Evolutionary conservation across 2,113 vertebrate species (phyloP), one percentile per base, ranked within the genome.

Genomic region (Trichomycterus rosablanca): DNA sequence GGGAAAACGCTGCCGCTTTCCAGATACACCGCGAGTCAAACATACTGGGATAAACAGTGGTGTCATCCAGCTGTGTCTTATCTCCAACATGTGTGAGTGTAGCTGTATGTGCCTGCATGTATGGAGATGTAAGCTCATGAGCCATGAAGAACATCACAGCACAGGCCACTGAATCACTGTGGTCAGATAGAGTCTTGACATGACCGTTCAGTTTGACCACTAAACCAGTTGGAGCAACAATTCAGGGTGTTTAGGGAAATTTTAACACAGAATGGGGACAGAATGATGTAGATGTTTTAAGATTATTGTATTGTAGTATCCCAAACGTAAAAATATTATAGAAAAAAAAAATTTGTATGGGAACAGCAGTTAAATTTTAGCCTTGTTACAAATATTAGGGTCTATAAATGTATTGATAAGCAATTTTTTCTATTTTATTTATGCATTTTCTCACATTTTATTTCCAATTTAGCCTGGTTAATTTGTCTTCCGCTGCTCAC

Each of bases 1-100:
- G 35, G 59, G 19, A 64, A 57, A 63, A 66, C 34, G 56, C 30
- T 61, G 66, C 16, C 39, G 28, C 15, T 45, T 59, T 48, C 49
- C 51, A 43, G 56, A 70, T 48, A 43, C 23, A 18, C 24, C 49
- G 51, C 1, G 12, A 60, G 24, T 66, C 44, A 40, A 62, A 60
- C 28, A 39, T 28, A 24, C 18, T 19, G 37, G 51, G 51, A 64
- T 64, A 64, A 64, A 54, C 48, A 50, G 46, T 37, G 26, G 49
- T 63, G 67, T 52, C 61, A 64, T 54, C 61, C 50, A 45, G 37
- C 30, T 10, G 40, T 5, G 50, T 64, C 59, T 63, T 64, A 64
- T 64, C 62, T 55, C 42, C 51, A 37, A 42, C 30, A 39, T 54
- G 61, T 55, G 61, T 30, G 28, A 42, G 55, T 30, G 34, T 24